These are phyloP conservation scores for Ammodytes dubius DNA, from an alignment of 2,113 vertebrate species.

Conservation along the genomic window DNA sequence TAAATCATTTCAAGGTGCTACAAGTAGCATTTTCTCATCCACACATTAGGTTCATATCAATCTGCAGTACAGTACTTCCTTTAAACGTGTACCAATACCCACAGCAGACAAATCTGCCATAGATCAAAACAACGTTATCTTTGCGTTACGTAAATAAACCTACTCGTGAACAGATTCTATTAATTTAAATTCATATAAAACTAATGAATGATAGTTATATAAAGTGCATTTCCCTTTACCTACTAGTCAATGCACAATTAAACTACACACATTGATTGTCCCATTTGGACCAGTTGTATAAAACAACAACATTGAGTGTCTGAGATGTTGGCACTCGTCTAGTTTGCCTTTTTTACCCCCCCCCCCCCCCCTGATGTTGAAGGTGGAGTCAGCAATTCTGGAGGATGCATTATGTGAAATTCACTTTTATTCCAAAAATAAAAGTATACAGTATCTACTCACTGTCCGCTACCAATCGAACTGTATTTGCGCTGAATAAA, in stretches of 20 bases:
- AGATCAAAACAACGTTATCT: not conserved
- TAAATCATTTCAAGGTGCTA: conserved; percentile 11
- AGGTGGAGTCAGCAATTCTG: too few species aligned
- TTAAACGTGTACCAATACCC: not conserved
- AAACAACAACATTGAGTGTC: not conserved
- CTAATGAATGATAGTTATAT: too few species aligned
- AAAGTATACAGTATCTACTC: too few species aligned
- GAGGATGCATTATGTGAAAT: too few species aligned
- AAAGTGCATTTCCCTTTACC: not conserved
- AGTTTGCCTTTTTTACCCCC: not conserved
- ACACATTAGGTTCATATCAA: too few species aligned
- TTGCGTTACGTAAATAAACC: not conserved
- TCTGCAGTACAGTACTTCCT: not conserved
- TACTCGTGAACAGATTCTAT: not conserved
- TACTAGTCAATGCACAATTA: not conserved
- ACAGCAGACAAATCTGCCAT: conserved; percentile 4
- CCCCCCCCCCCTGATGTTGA: conserved; percentile 1
- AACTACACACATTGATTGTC: not conserved
- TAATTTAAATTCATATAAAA: not conserved
- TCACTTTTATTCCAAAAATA: too few species aligned
- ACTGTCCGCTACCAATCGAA: too few species aligned
- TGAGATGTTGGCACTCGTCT: not conserved
- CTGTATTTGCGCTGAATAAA: too few species aligned
- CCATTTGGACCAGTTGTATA: not conserved
- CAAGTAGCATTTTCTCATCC: conserved; percentile 9